A percentile compares a stretch with the other conserved stretches of the same genome.
Conservation (phyloP, 2,888 invertebrate species). For the Leucophenga maculata region DNA sequence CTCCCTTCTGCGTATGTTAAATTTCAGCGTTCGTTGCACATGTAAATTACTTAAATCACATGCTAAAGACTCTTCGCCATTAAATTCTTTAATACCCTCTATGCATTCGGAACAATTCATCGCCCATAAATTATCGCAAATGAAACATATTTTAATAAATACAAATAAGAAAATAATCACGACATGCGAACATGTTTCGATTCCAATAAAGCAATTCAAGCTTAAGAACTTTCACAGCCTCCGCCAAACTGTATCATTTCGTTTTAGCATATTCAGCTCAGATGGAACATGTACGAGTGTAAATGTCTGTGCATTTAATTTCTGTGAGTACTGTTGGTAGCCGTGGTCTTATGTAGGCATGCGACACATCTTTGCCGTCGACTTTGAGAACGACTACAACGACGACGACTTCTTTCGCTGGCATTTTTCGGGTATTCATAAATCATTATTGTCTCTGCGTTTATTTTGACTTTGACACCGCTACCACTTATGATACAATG, state of each 20-base stretch:
- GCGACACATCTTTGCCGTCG: neutral
- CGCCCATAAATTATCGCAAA: conserved; percentile 22
- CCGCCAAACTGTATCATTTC: too few species aligned
- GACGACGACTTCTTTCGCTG: conserved; percentile 14
- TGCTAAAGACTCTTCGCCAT: neutral
- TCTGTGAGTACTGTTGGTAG: neutral
- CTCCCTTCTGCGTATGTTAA: neutral
- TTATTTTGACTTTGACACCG: conserved; percentile 61
- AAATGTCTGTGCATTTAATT: conserved; percentile 6
- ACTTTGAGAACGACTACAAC: too few species aligned
- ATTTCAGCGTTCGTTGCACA: neutral
- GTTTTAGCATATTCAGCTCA: too few species aligned
- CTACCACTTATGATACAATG: conserved; percentile 42
- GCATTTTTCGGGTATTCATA: conserved; percentile 39
- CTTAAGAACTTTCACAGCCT: neutral
- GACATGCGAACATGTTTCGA: conserved; percentile 20
- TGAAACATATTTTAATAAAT: conserved; percentile 28
- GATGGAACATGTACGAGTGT: neutral
- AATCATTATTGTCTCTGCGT: conserved; percentile 60
- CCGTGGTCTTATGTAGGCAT: neutral
- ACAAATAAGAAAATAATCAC: conserved; percentile 27
- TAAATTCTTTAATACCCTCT: neutral
- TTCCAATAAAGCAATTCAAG: conserved; percentile 10
- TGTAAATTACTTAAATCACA: neutral
- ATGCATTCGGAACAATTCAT: too few species aligned